Evolutionary conservation across 2,888 invertebrate genomes (phyloP).

Genomic region (Sceliomorpha sp.): DNA sequence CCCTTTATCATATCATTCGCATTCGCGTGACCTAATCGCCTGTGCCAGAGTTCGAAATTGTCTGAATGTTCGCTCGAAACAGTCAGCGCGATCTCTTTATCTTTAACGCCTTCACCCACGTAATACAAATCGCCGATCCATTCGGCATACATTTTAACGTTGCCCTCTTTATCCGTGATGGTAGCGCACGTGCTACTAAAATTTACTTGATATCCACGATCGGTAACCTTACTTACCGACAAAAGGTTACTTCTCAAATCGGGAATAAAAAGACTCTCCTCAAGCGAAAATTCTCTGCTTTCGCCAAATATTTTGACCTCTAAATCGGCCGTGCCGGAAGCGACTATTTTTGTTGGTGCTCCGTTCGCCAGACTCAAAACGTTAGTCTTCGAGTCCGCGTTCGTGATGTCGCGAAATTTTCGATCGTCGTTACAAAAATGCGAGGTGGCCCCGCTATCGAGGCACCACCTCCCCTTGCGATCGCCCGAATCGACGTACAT

Average conservation of each 20-base stretch:
- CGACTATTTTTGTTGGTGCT: conserved; percentile 21
- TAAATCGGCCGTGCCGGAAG: conserved; percentile 22
- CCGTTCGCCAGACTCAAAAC: conserved; percentile 32
- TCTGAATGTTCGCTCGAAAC: no score
- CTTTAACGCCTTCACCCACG: no score
- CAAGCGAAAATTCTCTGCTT: conserved; percentile 11
- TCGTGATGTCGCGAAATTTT: conserved; percentile 13
- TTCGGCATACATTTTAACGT: no score
- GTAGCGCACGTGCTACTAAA: no score
- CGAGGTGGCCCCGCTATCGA: conserved; percentile 23
- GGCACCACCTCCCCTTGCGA: conserved; percentile 1
- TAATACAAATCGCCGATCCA: no score
- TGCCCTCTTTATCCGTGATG: no score
- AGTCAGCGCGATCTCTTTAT: no score
- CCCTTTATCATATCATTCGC: conserved; percentile 1
- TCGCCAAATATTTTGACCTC: conserved; percentile 17
- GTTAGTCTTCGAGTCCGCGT: background rate
- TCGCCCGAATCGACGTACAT: background rate
- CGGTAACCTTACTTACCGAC: conserved; percentile 13
- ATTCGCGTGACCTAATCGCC: conserved; percentile 12
- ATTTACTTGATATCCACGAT: no score
- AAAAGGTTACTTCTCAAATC: conserved; percentile 29
- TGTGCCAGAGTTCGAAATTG: conserved; percentile 2
- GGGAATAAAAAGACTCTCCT: conserved; percentile 17
- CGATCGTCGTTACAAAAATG: conserved; percentile 14